Percentiles rank a stretch among this genome's conserved stretches.
Conservation (phyloP, 2,888 invertebrate species). For the Seira sanloemensis region DNA sequence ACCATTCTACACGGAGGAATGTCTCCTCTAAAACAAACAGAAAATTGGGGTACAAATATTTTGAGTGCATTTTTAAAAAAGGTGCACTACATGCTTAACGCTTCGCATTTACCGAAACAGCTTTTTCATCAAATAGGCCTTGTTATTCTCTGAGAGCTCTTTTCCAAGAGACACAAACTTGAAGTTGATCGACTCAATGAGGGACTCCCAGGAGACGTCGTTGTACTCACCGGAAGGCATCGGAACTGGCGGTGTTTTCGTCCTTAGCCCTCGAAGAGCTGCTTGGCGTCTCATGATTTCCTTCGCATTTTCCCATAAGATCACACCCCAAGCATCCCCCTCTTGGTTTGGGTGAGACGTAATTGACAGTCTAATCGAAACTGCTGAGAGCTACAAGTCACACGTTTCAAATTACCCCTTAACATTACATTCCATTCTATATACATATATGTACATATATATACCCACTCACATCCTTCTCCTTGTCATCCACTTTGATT, state of each 20-base stretch:
- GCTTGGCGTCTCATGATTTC: neutral
- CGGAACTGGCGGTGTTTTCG: neutral
- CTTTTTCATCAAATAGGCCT: neutral
- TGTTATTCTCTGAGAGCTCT: neutral
- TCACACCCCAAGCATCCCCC: neutral
- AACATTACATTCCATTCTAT: neutral
- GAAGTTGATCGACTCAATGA: neutral
- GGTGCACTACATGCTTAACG: neutral
- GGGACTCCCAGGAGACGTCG: neutral
- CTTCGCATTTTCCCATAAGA: neutral
- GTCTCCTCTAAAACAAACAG: no score
- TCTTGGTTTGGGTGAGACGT: neutral
- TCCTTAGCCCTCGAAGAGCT: neutral
- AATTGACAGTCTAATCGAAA: neutral
- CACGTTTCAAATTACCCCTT: neutral
- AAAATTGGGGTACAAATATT: neutral
- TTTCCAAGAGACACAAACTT: neutral
- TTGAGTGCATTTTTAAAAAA: neutral
- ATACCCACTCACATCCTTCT: neutral
- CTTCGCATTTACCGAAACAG: neutral
- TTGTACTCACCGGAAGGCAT: neutral
- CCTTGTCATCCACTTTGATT: neutral
- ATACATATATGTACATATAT: neutral
- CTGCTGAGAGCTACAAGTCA: neutral
- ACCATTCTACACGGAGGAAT: neutral